phyloP scores from a whole-genome alignment of 2,113 vertebrate species.

The Alosa alosa region DNA sequence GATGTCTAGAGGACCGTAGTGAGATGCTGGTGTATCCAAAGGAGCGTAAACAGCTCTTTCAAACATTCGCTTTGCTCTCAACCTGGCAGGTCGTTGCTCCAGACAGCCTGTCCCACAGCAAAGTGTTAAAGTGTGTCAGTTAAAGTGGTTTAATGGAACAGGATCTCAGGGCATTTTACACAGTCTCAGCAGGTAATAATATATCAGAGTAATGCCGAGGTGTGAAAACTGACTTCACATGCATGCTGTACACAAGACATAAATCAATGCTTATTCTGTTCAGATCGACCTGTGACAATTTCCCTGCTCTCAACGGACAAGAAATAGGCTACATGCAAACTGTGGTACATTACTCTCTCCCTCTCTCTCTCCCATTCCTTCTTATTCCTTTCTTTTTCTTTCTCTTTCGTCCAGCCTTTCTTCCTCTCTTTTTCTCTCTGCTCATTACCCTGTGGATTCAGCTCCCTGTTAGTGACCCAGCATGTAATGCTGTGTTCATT shows the following conservation, averaged over 20 bases:
- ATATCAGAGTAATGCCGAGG: conserved; percentile 14
- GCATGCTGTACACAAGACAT: neutral
- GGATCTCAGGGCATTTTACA: neutral
- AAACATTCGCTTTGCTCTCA: neutral
- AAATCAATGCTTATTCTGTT: conserved; percentile 25
- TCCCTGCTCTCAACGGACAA: neutral
- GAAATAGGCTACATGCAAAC: neutral
- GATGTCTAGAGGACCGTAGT: neutral
- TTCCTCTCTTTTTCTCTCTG: neutral
- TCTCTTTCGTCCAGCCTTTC: neutral
- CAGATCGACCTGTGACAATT: conserved; percentile 12
- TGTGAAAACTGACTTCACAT: conserved; percentile 21
- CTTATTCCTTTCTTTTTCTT: neutral
- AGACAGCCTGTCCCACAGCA: neutral
- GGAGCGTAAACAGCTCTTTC: neutral
- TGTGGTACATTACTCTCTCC: neutral
- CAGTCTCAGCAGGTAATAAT: conserved; percentile 11
- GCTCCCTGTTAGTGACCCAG: conserved; percentile 3
- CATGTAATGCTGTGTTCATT: neutral
- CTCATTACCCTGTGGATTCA: neutral
- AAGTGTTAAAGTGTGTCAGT: neutral
- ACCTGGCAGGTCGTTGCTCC: neutral
- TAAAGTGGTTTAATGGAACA: neutral
- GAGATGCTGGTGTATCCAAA: neutral
- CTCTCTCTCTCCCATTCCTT: neutral